phyloP scores from a whole-genome alignment of 2,888 invertebrate species.

The Oscheius onirici region DNA sequence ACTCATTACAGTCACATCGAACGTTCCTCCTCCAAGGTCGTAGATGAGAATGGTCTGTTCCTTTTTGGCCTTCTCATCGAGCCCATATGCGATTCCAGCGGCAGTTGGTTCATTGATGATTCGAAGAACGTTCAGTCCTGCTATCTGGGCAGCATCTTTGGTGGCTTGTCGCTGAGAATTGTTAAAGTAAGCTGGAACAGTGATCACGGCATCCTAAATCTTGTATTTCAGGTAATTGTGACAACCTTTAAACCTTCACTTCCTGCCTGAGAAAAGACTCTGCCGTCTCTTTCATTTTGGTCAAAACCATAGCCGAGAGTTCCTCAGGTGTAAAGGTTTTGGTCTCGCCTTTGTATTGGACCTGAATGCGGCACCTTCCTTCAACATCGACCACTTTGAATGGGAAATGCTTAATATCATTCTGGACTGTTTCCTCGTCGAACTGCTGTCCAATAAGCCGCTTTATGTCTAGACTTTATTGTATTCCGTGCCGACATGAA shows the following conservation, averaged over 20 bases:
- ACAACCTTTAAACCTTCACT: slow-evolving; percentile 85
- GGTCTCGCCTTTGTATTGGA: slow-evolving; percentile 86
- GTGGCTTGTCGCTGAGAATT: slow-evolving; percentile 87
- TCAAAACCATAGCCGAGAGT: slow-evolving; percentile 67
- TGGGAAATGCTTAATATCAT: slow-evolving; percentile 73
- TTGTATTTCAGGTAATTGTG: slow-evolving; percentile 20
- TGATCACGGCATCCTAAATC: slow-evolving; percentile 88
- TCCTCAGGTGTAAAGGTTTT: slow-evolving; percentile 77
- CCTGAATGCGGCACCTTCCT: slow-evolving; percentile 76
- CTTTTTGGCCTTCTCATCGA: slow-evolving; percentile 71
- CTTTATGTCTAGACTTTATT: slow-evolving; percentile 63
- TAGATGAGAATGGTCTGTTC: slow-evolving; percentile 76
- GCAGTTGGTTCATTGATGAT: slow-evolving; percentile 73
- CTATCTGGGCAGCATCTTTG: slow-evolving; percentile 72
- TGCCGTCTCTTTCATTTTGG: slow-evolving; percentile 71
- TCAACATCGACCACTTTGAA: slow-evolving; percentile 71
- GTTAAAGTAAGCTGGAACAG: slow-evolving; percentile 97
- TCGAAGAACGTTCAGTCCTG: slow-evolving; percentile 73
- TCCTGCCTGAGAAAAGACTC: slow-evolving; percentile 79
- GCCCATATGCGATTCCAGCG: slow-evolving; percentile 86
- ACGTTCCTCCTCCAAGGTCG: slow-evolving; percentile 84
- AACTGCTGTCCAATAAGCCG: slow-evolving; percentile 75
- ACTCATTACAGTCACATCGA: slow-evolving; percentile 88
- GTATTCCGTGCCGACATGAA: too few species aligned
- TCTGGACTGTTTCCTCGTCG: slow-evolving; percentile 72